Evolutionary conservation across 2,113 vertebrate species (phyloP), one percentile per base, ranked within the genome.

Genomic region (Ochotona curzoniae): DNA sequence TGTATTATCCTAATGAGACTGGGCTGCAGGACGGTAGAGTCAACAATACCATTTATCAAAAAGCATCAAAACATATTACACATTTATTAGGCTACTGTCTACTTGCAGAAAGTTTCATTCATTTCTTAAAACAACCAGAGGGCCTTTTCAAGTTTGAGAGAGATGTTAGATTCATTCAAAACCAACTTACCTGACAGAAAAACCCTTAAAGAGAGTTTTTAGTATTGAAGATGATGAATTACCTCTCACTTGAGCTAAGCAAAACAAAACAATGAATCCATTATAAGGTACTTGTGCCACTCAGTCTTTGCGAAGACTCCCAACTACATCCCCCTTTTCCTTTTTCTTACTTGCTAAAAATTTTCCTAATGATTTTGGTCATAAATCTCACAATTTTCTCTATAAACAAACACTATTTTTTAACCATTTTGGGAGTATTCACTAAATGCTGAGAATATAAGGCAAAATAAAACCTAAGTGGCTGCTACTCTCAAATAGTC

Each of bases 231-330:
- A 82, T 88, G 88, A 0, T 91, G 85, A 96, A 94, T 85, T 94
- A 87, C 64, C 85, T 95, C 83, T 97, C 73, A 94, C 88, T 51
- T 92, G 88, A 92, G 87, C 92, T 84, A 95, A 96, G 92, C 73
- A 96, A 94, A 96, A 93, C 78, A 93, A 85, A 93, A 92, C 83
- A 94, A 87, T 67, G 51, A 95, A 91, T 91, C 73, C 30, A 93
- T 83, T 91, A 83, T 66, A 89, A 91, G 83, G 80, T 35, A 84
- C 84, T 88, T 73, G 18, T 78, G 90, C 93, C 76, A 89, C 14
- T 87, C 11, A 63, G 20, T 71, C 93, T 95, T 79, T 83, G 74
- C 80, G 51, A 81, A 67, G 75, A 83, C 69, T 79, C 18, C 64
- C n/a, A 85, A 82, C 69, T 78, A 92, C 12, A 66, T 25, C 9